phyloP scores from a whole-genome alignment of 2,113 vertebrate genomes.

The Heterocephalus glaber region DNA sequence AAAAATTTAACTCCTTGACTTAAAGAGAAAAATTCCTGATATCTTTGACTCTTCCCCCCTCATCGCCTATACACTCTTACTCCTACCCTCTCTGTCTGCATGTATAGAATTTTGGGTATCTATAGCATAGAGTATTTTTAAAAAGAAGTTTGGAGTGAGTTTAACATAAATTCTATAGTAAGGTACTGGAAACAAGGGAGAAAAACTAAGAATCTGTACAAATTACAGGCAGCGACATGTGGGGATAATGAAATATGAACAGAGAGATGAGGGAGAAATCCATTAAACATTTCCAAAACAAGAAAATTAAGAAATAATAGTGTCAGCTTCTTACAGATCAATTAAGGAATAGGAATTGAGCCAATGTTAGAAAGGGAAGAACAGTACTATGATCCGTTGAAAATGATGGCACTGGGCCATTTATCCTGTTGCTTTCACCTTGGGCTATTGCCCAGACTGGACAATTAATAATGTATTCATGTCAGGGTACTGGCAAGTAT shows the following conservation, averaged over 20 bases:
- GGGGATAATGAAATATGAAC: slow-evolving; percentile 14
- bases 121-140: background rate
- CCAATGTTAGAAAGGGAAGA: slow-evolving; percentile 78
- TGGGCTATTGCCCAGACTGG: slow-evolving; percentile 82
- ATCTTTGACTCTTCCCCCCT: background rate
- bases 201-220: background rate
- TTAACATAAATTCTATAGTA: background rate
- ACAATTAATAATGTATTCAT: slow-evolving; percentile 85
- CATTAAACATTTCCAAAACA: slow-evolving; percentile 67
- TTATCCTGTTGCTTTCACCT: slow-evolving; percentile 82
- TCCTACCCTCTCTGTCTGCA: background rate
- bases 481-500: slow-evolving; percentile 73
- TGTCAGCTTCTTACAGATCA: slow-evolving; percentile 71
- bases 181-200: background rate
- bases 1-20: background rate
- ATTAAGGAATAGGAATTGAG: slow-evolving; percentile 81
- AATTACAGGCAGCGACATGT: background rate
- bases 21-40: background rate
- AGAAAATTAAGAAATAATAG: slow-evolving; percentile 79
- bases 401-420: slow-evolving; percentile 81
- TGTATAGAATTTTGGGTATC: background rate
- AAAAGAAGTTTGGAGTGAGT: background rate
- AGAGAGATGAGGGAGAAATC: slow-evolving; percentile 18
- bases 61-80: background rate
- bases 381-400: slow-evolving; percentile 81